Evolutionary conservation across 2,888 invertebrate genomes (phyloP).

Genomic region (Caenorhabditis imperialis): DNA sequence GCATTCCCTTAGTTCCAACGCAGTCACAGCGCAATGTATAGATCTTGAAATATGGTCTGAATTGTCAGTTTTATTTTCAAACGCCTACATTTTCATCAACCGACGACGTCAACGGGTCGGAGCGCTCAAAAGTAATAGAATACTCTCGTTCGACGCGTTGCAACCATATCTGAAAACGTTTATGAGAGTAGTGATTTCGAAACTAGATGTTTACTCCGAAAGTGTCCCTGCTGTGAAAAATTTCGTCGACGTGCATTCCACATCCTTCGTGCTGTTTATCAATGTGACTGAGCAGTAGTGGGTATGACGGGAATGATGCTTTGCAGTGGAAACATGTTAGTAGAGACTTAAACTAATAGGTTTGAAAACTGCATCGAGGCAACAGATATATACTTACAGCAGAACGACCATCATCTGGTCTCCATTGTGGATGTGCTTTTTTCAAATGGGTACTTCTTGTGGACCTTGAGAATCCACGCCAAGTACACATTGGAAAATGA

Average conservation of each 20-base stretch:
- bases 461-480: slow-evolving; percentile 63
- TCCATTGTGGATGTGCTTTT: slow-evolving; percentile 55
- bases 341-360: slow-evolving; percentile 7
- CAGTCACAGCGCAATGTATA: slow-evolving; percentile 18
- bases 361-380: background rate
- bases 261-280: slow-evolving; percentile 24
- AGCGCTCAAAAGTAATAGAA: slow-evolving; percentile 12
- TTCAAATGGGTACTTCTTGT: slow-evolving; percentile 63
- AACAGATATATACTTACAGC: slow-evolving; percentile 4
- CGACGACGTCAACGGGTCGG: background rate
- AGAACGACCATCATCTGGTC: slow-evolving; percentile 12
- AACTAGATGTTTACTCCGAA: slow-evolving; percentile 5
- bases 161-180: slow-evolving; percentile 15
- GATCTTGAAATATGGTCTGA: too few species aligned
- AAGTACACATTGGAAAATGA: slow-evolving; percentile 60
- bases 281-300: slow-evolving; percentile 11
- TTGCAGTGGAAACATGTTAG: slow-evolving; percentile 39
- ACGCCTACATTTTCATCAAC: background rate
- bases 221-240: background rate
- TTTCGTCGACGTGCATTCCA: slow-evolving; percentile 15
- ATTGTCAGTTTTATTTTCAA: background rate
- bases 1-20: background rate
- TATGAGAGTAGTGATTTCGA: background rate
- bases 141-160: slow-evolving; percentile 11
- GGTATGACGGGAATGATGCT: slow-evolving; percentile 4